Conservation (phyloP, 2,888 invertebrate species). For the Dioctria rufipes region DNA sequence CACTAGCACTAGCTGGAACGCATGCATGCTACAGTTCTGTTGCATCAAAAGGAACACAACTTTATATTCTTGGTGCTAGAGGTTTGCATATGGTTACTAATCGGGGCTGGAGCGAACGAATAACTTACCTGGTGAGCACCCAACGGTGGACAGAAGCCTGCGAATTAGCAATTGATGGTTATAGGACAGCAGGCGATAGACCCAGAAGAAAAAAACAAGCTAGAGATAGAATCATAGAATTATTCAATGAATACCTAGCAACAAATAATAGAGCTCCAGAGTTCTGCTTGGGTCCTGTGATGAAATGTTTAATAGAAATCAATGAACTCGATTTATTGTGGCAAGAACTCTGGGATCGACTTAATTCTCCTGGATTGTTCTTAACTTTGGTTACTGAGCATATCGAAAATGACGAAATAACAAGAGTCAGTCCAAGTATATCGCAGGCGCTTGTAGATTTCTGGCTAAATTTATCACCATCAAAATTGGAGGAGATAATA, state of each 20-base stretch:
- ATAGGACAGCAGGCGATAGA: constrained; percentile 68
- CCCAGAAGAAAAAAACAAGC: constrained; percentile 70
- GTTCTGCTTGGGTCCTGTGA: constrained; percentile 69
- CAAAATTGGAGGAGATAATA: constrained; percentile 80
- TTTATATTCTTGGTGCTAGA: constrained; percentile 80
- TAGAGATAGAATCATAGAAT: constrained; percentile 70
- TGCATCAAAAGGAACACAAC: constrained; percentile 77
- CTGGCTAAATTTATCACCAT: constrained; percentile 76
- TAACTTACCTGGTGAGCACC: constrained; percentile 76
- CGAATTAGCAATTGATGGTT: constrained; percentile 73
- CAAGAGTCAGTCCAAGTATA: constrained; percentile 78
- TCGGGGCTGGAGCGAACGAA: constrained; percentile 79
- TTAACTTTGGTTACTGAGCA: constrained; percentile 81
- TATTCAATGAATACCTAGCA: constrained; percentile 72
- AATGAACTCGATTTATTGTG: constrained; percentile 74
- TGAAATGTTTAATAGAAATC: constrained; percentile 69
- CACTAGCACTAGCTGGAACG: constrained; percentile 75
- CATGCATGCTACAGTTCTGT: constrained; percentile 83
- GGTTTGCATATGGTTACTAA: constrained; percentile 76
- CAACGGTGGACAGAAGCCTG: constrained; percentile 75
- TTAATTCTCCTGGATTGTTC: constrained; percentile 75
- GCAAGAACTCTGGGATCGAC: constrained; percentile 77
- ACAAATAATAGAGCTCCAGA: constrained; percentile 69
- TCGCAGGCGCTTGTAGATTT: constrained; percentile 82
- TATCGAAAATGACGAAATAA: constrained; percentile 77